A percentile compares a stretch with the other conserved stretches of the same genome.
Conservation (phyloP, 2,113 vertebrate species). For the Notarius quadriscutis region DNA sequence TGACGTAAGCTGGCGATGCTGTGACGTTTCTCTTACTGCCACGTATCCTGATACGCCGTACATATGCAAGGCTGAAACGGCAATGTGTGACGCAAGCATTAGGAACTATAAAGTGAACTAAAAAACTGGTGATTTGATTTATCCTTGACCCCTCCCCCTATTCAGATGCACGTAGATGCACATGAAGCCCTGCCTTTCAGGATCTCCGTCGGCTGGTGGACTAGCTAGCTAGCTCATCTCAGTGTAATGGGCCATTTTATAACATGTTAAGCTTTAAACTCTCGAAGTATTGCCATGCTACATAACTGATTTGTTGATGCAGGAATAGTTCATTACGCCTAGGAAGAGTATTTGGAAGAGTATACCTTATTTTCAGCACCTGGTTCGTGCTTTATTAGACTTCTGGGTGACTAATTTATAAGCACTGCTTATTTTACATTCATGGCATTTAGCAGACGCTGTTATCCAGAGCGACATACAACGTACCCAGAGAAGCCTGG, state of each 20-base stretch:
- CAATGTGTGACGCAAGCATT: too few relatives aligned
- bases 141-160: not conserved
- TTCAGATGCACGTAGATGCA: not conserved
- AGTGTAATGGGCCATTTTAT: not conserved
- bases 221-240: not conserved
- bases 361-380: not conserved
- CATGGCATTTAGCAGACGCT: too few relatives aligned
- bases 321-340: not conserved
- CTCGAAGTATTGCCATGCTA: not conserved
- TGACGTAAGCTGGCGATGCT: too few relatives aligned
- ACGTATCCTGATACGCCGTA: too few relatives aligned
- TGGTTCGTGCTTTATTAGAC: not conserved
- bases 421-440: not conserved
- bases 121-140: not conserved
- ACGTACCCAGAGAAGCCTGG: too few relatives aligned
- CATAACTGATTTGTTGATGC: not conserved
- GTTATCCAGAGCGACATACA: too few relatives aligned
- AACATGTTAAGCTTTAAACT: not conserved
- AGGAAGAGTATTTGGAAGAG: not conserved
- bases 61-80: too few relatives aligned
- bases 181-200: not conserved
- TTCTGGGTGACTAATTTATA: not conserved
- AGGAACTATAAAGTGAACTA: not conserved
- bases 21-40: too few relatives aligned
- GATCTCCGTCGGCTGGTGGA: not conserved